A percentile compares a stretch with the other conserved stretches of the same genome.
Conservation (phyloP, 2,888 invertebrate genomes). For the Calameuta pallipes region DNA sequence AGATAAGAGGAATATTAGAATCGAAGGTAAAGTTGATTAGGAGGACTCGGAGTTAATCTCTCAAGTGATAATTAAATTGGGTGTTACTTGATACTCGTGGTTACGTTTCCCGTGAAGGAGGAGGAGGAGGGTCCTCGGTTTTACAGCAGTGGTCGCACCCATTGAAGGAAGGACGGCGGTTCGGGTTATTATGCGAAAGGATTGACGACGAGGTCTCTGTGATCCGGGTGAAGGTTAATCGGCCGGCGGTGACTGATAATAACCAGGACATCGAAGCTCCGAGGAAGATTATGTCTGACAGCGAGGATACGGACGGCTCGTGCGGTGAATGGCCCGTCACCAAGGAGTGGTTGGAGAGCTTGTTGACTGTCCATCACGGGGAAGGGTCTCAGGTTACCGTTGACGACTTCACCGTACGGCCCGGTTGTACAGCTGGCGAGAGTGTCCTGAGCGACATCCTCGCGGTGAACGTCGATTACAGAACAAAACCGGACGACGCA, state of each 20-base stretch:
- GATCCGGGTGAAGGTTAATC: no score
- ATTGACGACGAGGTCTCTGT: no score
- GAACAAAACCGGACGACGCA: constrained; percentile 62
- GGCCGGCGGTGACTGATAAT: no score
- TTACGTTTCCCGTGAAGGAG: background rate
- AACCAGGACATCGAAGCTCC: constrained; percentile 6
- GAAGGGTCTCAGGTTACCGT: constrained; percentile 60
- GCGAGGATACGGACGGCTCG: constrained; percentile 68
- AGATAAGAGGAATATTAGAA: constrained; percentile 10
- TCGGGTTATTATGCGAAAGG: background rate
- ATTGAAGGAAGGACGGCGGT: constrained; percentile 12
- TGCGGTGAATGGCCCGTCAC: constrained; percentile 68
- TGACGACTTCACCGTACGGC: constrained; percentile 69
- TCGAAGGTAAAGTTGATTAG: no score
- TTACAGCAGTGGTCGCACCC: constrained; percentile 11
- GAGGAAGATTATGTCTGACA: constrained; percentile 66
- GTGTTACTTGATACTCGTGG: no score
- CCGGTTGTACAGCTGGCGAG: constrained; percentile 75
- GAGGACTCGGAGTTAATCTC: no score
- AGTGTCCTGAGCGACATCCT: constrained; percentile 82
- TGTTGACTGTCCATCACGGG: constrained; percentile 68
- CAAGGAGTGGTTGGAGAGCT: constrained; percentile 70
- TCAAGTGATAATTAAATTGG: no score
- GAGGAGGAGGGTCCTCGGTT: constrained; percentile 1
- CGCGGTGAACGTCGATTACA: constrained; percentile 79